phyloP scores from a whole-genome alignment of 2,888 invertebrate species.

The Tipula confusa region DNA sequence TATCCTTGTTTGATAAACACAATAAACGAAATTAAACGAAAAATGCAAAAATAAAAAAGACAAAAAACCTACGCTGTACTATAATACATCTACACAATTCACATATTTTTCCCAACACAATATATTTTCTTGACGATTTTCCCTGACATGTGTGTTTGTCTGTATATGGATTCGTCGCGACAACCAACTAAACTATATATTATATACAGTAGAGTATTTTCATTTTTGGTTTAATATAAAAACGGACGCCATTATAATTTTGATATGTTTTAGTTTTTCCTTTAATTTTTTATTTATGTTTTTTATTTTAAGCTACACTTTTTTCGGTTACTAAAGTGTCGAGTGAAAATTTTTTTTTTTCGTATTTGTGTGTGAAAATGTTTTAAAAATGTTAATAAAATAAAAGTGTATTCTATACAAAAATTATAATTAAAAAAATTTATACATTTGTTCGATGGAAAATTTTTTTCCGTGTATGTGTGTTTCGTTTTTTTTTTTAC shows the following conservation, averaged over 20 bases:
- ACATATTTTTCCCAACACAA: background rate
- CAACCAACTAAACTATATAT: background rate
- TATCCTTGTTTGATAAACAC: background rate
- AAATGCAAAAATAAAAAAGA: background rate
- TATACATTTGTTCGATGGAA: background rate
- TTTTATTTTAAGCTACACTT: no score
- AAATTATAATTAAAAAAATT: background rate
- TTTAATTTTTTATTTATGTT: background rate
- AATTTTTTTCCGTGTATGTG: background rate
- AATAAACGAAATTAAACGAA: background rate
- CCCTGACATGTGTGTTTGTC: constrained; percentile 16
- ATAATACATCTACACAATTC: background rate
- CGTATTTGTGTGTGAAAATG: background rate
- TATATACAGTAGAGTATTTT: constrained; percentile 16
- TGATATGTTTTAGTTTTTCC: background rate
- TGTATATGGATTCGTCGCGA: constrained; percentile 29
- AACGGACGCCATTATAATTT: constrained; percentile 30
- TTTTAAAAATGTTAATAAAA: background rate
- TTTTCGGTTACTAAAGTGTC: background rate
- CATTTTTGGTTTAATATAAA: background rate
- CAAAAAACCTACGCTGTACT: background rate
- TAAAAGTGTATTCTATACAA: background rate
- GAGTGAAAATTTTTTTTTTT: background rate
- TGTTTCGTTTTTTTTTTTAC: background rate
- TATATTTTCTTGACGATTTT: constrained; percentile 25